Percentiles rank a stretch among this genome's conserved stretches.
Conservation (phyloP, 2,113 vertebrate species). For the Periophthalmodon schlosseri region DNA sequence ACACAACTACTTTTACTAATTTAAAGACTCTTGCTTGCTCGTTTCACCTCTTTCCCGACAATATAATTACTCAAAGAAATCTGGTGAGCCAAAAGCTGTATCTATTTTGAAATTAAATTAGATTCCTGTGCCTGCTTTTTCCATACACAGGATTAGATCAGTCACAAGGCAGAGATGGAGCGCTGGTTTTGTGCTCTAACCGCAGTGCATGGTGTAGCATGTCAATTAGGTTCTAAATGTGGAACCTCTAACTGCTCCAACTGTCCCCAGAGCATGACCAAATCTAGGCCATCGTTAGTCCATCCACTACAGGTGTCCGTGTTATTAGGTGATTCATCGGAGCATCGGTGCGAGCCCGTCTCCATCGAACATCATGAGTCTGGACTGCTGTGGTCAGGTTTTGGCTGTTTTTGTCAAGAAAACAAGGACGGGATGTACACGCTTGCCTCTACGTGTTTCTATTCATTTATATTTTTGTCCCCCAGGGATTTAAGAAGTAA, state of each 20-base stretch:
- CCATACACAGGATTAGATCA: not conserved
- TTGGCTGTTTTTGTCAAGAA: not conserved
- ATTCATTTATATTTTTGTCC: no score
- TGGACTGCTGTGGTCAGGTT: not conserved
- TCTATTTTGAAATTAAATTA: not conserved
- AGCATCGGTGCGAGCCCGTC: conserved; percentile 32
- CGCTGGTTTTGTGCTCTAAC: conserved; percentile 11
- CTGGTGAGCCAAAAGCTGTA: not conserved
- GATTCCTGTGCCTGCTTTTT: not conserved
- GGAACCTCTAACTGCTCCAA: not conserved
- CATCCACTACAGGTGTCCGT: conserved; percentile 30
- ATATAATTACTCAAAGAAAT: not conserved
- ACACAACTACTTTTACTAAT: not conserved
- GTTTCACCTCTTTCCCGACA: not conserved
- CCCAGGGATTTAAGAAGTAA: not conserved
- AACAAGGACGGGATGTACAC: no score
- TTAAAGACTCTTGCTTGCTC: not conserved
- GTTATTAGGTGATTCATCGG: conserved; percentile 69
- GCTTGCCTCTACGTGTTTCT: no score
- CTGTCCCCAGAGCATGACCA: not conserved
- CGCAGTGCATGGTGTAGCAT: conserved; percentile 8
- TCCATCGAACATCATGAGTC: conserved; percentile 33
- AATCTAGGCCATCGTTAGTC: conserved; percentile 33
- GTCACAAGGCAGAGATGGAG: not conserved
- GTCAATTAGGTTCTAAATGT: conserved; percentile 18